Conservation (phyloP, 2,797 vertebrate species). For the Danio kyathit region DNA sequence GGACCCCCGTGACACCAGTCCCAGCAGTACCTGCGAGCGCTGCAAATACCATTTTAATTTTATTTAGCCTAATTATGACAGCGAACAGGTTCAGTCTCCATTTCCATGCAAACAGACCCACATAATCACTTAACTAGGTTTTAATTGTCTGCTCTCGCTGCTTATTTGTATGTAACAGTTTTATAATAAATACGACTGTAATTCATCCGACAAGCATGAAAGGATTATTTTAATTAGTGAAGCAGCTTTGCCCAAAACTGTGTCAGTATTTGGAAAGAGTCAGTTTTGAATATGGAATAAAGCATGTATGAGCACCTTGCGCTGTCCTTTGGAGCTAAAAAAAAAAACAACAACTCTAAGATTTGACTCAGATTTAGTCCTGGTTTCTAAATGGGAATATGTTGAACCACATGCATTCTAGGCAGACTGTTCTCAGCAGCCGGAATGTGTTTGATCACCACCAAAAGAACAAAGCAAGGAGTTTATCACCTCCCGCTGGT, state of each 20-base stretch:
- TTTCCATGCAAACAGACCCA: slow-evolving; percentile 29
- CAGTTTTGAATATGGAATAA: slow-evolving; percentile 55
- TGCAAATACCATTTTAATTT: slow-evolving; percentile 59
- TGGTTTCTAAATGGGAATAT: slow-evolving; percentile 70
- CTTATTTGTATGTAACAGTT: slow-evolving; percentile 63
- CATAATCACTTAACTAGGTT: slow-evolving; percentile 61
- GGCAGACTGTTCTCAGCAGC: slow-evolving; percentile 15
- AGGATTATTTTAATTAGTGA: slow-evolving; percentile 59
- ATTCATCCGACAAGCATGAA: slow-evolving; percentile 55
- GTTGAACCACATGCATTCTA: slow-evolving; percentile 54
- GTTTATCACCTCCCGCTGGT: slow-evolving; percentile 46
- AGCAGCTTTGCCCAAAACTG: slow-evolving; percentile 35
- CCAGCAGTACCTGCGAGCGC: not conserved
- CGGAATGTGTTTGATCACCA: slow-evolving; percentile 20
- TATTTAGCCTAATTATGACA: slow-evolving; percentile 65
- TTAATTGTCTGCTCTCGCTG: slow-evolving; percentile 55
- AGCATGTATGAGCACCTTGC: slow-evolving; percentile 47
- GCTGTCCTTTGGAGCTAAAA: slow-evolving; percentile 78
- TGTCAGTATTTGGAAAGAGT: slow-evolving; percentile 65
- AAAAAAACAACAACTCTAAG: slow-evolving; percentile 64
- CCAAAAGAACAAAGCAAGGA: slow-evolving; percentile 38
- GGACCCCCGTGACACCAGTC: slow-evolving; percentile 56
- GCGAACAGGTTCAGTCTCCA: slow-evolving; percentile 56
- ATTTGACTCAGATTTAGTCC: slow-evolving; percentile 9
- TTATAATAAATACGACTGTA: slow-evolving; percentile 55